These are phyloP conservation scores for Gibbula magus DNA, from an alignment of 2,888 invertebrate species.

Conservation along the genomic window DNA sequence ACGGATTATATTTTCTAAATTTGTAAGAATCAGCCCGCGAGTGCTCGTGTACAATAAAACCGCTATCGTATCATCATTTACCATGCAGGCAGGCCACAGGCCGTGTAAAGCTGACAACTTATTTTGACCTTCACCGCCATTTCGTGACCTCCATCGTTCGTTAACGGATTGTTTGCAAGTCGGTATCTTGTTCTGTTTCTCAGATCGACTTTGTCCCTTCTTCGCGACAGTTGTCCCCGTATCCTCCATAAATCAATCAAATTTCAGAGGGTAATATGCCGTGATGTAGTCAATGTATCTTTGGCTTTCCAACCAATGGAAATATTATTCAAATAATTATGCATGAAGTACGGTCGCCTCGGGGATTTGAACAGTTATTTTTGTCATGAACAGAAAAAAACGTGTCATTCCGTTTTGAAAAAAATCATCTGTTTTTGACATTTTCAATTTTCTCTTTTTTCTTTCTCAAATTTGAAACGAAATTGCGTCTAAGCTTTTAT, in stretches of 20 bases:
- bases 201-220: background rate
- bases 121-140: background rate
- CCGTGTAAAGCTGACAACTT: background rate
- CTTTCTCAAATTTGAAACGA: too few species aligned
- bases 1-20: background rate
- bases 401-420: too few species aligned
- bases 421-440: too few species aligned
- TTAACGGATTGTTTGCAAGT: slow-evolving; percentile 1
- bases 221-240: background rate
- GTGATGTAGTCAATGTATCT: too few species aligned
- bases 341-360: too few species aligned
- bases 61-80: background rate
- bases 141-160: background rate
- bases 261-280: background rate
- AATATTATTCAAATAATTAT: too few species aligned
- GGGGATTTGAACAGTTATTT: too few species aligned
- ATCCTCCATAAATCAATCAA: background rate
- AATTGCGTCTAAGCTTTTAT: too few species aligned
- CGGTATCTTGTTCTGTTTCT: background rate
- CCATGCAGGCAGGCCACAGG: background rate
- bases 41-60: too few species aligned
- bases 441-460: too few species aligned
- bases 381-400: too few species aligned
- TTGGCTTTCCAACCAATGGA: too few species aligned
- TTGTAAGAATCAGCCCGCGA: background rate